These are phyloP conservation scores for Amphimallon solstitiale DNA, from an alignment of 2,888 invertebrate genomes.

Conservation along the genomic window DNA sequence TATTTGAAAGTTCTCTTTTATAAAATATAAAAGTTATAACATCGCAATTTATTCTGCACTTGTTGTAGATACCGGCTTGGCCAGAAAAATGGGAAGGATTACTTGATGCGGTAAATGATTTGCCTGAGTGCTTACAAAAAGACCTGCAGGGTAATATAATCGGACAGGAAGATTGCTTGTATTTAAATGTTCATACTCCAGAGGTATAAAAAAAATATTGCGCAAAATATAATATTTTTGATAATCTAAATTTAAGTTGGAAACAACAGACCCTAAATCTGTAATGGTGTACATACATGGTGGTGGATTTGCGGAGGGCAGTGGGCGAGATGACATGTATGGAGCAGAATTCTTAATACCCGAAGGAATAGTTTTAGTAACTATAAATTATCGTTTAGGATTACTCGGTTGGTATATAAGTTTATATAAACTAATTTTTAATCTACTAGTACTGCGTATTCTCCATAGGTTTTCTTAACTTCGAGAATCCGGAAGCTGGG, in stretches of 20 bases:
- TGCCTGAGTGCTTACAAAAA: constrained; percentile 26
- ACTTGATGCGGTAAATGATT: constrained; percentile 59
- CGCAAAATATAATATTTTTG: not conserved
- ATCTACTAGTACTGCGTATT: not conserved
- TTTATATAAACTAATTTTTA: not conserved
- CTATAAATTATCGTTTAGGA: constrained; percentile 65
- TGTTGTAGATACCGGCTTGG: constrained; percentile 59
- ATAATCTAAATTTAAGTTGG: constrained; percentile 18
- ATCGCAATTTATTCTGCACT: constrained; percentile 6
- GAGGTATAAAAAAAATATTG: constrained; percentile 36
- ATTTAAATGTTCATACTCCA: constrained; percentile 59
- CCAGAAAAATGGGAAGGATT: constrained; percentile 60
- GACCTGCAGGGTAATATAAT: constrained; percentile 23
- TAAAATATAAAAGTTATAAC: too few relatives aligned
- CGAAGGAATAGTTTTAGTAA: constrained; percentile 64
- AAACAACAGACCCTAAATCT: not conserved
- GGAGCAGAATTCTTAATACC: constrained; percentile 62
- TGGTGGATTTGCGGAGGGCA: constrained; percentile 6
- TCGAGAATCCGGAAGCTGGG: constrained; percentile 59
- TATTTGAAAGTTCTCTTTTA: too few relatives aligned
- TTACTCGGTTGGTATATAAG: constrained; percentile 50
- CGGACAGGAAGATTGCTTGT: constrained; percentile 63
- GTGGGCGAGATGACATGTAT: constrained; percentile 14
- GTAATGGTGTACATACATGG: constrained; percentile 35
- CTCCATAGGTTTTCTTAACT: constrained; percentile 59